These are phyloP conservation scores for Trochalopteron elliotii DNA, from an alignment of 2,113 vertebrate species.

Conservation along the genomic window DNA sequence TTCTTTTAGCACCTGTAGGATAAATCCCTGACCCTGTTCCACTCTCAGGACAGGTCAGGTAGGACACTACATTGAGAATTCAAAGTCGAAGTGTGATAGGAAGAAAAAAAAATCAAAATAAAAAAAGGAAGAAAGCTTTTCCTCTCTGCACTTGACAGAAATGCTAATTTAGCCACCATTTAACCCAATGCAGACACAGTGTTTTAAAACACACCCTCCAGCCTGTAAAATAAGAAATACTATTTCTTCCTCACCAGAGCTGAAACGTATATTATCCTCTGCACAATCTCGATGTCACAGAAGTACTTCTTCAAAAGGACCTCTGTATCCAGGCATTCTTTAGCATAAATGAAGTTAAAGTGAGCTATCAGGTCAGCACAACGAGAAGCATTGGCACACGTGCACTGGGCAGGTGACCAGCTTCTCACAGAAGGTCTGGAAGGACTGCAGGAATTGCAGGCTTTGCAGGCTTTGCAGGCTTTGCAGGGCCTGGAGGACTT, in stretches of 20 bases:
- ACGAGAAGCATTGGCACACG: no score
- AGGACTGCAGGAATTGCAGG: no score
- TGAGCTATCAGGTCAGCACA: no score
- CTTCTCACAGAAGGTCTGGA: no score
- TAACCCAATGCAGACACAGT: background rate
- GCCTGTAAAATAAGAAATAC: background rate
- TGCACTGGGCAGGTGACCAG: no score
- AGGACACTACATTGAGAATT: background rate
- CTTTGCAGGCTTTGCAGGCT: no score
- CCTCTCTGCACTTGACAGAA: background rate
- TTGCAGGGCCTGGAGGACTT: no score
- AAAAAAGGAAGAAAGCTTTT: background rate
- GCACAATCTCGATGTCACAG: no score
- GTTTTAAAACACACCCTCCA: background rate
- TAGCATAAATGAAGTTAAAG: no score
- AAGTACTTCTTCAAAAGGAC: no score
- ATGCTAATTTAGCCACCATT: background rate
- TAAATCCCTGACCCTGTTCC: background rate
- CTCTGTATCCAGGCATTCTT: no score
- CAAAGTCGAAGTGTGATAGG: background rate
- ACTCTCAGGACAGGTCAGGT: background rate
- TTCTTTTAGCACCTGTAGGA: background rate
- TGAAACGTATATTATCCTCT: constrained; percentile 91
- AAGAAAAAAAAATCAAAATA: background rate
- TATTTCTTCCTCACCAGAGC: constrained; percentile 77